Evolutionary conservation across 1,140 invertebrate genomes (phyloP), one percentile per base, ranked within the genome.

Genomic region (Tribolium castaneum): DNA sequence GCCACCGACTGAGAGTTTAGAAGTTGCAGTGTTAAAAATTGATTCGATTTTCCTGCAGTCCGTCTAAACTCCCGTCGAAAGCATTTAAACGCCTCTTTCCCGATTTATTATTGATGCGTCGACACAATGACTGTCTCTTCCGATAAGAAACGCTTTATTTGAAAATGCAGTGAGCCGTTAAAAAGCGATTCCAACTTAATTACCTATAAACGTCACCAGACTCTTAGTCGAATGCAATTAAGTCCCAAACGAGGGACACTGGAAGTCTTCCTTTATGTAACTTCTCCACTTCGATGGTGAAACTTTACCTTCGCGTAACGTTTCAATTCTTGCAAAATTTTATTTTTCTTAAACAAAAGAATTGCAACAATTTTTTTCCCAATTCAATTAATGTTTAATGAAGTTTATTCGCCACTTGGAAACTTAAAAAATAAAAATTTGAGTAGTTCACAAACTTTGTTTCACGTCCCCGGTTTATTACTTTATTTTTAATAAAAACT

Each of bases 111-210:
- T 66, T 66, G 59, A 66, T 35, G 59, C 13, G 59, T 35, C 25
- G 59, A 66, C 59, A 66, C 59, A 66, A 66, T 66, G 59, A 30
- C 59, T 66, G 59, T 66, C 59, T 66, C 30, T 35, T 66, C 30
- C 59, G 59, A 66, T 66, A 66, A 66, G 59, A 66, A 52, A 66
- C 19, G 59, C 59, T 66, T 66, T 66, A 66, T 66, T 66, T 66
- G 59, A 66, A 35, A 66, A 66, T 34, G 59, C 59, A 66, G 59
- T 35, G 59, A 66, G 59, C 59, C 12, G 59, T 66, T 66, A 66
- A 66, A 66, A 66, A 66, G 25, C 59, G 59, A 66, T 66, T 66
- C 12, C 59, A 35, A 66, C 25, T 66, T 66, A 66, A 66, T 66
- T 66, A 66, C 59, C 59, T 66, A 66, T 66, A 66, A 66, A 66